Evolutionary conservation across 2,113 vertebrate species (phyloP), one percentile per base, ranked within the genome.

Genomic region (Irena cyanogastra): DNA sequence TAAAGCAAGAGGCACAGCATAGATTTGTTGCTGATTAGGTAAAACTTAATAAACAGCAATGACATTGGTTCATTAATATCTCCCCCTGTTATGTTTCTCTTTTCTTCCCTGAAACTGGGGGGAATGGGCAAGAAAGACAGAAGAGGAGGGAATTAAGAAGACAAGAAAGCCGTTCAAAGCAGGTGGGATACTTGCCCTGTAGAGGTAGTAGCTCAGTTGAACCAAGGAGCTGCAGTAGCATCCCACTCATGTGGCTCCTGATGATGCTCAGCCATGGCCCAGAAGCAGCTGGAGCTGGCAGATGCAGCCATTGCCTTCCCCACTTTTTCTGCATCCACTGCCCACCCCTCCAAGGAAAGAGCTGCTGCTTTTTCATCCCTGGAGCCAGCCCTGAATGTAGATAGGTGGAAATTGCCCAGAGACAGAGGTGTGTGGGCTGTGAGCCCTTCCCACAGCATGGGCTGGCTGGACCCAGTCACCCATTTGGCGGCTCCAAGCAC

Each of bases 41-140:
- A 94, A 94, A 94, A 93, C 87, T 69, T 71, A 90, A 70, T 88
- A 95, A 96, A 80, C 28, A 89, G 54, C 47, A 57, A 22, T 17
- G 56, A 39, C 63, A 64, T 28, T 37, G 31, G 45, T 49, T 95
- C n/a, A 24, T 93, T 47, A 41, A n/a, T 47, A 82, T 66, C 37
- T 69, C 21, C 8, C 13, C 71, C 56, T 91, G 13, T 21, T 89
- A 31, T 4, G 5, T 79, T 94, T 85, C 37, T 85, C 16, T 75
- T 92, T 87, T 64, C 49, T 76, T 77, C 60, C 20, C 52, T 84
- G 60, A 90, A 94, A 88, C 7, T 21, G 39, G 68, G 41, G 31
- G 28, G 8, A 30, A 64, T n/a, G 41, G 10, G 8, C 28, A 44
- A 44, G 31, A 81, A 93, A 82, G 23, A 14, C 16, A 63, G 44